Base-by-base conservation (phyloP, 2,797 vertebrate species). In the Chloroceryle amazona region DNA sequence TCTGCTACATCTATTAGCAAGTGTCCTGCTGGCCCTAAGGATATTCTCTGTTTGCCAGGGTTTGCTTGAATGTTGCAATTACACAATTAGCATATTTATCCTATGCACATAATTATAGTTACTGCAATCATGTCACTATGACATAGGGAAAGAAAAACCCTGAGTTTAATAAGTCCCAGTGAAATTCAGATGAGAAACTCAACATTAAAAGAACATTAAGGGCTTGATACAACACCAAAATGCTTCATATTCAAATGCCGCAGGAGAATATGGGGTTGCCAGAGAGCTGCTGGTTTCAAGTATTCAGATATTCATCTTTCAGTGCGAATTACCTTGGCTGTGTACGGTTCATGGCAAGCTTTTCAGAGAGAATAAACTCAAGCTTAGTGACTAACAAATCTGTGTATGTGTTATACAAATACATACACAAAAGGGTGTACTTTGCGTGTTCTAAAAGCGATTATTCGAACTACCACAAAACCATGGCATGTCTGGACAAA, bases 51-150 rank as follows among this genome's bases (percentile, higher is more conserved):
- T 67, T 95, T 90, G 39, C 62, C 58, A 87, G 47, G 58, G 86
- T 93, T 93, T 81, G 70, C 35, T 82, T 51, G 46, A 81, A 79
- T 51, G 73, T 89, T 91, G 75, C 79, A 95, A 92, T 96, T 97
- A 94, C 62, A 62, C 87, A 95, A 97, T 96, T 96, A 96, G 72
- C 92, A 49, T 96, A 95, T 97, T 96, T 97, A 96, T 92, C 87
- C 92, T 75, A 10, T 85, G 81, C 80, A 89, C 41, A 58, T 95
- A 96, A 96, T 97, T 95, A 95, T 49, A 83, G 88, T 96, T 95
- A 88, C 79, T 55, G 74, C 79, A 97, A 96, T 97, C 90, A 92
- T 67, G 75, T 94, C 80, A 74, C 74, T 94, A 90, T 46, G 89
- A 89, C 90, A 70, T 11, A 82, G 71, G 81, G 41, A 67, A 85